Percentiles rank a stretch among this genome's conserved stretches.
These are phyloP conservation scores for Heterohyrax brucei DNA, from an alignment of 2,797 vertebrate genomes.

Conservation along the genomic window DNA sequence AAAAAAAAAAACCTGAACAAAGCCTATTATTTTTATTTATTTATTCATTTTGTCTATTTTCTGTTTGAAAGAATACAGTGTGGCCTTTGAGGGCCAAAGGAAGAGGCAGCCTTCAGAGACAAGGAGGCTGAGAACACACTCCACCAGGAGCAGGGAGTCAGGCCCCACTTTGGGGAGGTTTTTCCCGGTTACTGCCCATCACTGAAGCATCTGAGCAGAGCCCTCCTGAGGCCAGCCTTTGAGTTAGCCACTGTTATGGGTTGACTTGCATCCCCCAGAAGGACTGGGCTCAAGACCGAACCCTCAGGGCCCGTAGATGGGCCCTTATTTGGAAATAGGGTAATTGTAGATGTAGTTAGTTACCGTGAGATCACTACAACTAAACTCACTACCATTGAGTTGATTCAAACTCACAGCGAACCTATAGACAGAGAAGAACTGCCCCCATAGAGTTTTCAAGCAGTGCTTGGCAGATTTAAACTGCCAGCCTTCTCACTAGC, in stretches of 20 bases:
- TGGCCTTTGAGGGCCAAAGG: neutral
- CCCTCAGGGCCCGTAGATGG: neutral
- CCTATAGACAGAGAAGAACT: too few species aligned
- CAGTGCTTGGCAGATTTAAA: too few species aligned
- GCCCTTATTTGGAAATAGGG: neutral
- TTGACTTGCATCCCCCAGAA: neutral
- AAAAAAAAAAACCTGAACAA: neutral
- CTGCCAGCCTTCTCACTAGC: too few species aligned
- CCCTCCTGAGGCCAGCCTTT: neutral
- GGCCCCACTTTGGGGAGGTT: neutral
- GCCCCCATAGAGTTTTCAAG: too few species aligned
- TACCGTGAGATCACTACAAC: neutral
- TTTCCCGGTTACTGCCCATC: neutral
- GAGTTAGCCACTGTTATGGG: neutral
- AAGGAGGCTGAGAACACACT: neutral
- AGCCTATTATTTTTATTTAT: neutral
- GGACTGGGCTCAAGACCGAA: neutral
- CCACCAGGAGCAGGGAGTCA: neutral
- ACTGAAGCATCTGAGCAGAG: neutral
- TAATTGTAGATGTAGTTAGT: neutral
- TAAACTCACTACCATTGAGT: too few species aligned
- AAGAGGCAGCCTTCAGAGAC: neutral
- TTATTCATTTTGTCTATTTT: constrained; percentile 13
- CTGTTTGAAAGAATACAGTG: neutral
- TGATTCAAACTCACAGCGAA: too few species aligned